Percentiles rank a stretch among this genome's conserved stretches.
Evolutionary conservation across 2,888 invertebrate genomes (phyloP).

Genomic region (Ligdia adustata): DNA sequence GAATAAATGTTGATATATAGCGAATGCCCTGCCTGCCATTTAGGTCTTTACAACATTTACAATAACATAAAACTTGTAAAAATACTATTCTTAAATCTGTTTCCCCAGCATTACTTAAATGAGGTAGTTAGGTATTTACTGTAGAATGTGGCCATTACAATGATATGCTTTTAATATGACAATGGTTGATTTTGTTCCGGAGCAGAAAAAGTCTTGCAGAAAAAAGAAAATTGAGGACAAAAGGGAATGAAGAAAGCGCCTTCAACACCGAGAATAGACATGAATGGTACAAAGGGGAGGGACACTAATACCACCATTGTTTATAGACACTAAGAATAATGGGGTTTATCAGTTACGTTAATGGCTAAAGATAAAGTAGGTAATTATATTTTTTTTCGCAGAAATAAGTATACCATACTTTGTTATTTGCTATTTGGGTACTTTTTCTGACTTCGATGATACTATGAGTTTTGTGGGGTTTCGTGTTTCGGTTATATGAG

Average conservation of each 20-base stretch:
- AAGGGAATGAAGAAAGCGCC: conserved; percentile 6
- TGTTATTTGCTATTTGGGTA: too few relatives aligned
- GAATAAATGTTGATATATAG: too few relatives aligned
- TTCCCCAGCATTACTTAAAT: too few relatives aligned
- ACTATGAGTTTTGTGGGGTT: too few relatives aligned
- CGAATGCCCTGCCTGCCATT: too few relatives aligned
- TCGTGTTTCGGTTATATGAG: too few relatives aligned
- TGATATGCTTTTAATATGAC: background rate
- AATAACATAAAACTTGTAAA: too few relatives aligned
- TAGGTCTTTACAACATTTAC: too few relatives aligned
- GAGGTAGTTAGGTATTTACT: too few relatives aligned
- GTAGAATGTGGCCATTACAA: background rate
- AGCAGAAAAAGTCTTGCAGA: conserved; percentile 1
- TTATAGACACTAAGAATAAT: conserved; percentile 8
- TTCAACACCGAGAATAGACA: conserved; percentile 5
- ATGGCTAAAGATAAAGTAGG: conserved; percentile 1
- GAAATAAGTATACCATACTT: too few relatives aligned
- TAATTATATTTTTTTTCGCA: background rate
- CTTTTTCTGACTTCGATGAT: too few relatives aligned
- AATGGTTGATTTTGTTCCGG: background rate
- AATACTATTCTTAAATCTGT: too few relatives aligned
- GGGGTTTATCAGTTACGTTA: conserved; percentile 12
- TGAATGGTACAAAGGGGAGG: conserved; percentile 11
- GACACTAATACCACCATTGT: conserved; percentile 9
- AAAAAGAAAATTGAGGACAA: background rate